These are phyloP conservation scores for Priocnemis perturbator DNA, from an alignment of 2,888 invertebrate genomes.

Conservation along the genomic window DNA sequence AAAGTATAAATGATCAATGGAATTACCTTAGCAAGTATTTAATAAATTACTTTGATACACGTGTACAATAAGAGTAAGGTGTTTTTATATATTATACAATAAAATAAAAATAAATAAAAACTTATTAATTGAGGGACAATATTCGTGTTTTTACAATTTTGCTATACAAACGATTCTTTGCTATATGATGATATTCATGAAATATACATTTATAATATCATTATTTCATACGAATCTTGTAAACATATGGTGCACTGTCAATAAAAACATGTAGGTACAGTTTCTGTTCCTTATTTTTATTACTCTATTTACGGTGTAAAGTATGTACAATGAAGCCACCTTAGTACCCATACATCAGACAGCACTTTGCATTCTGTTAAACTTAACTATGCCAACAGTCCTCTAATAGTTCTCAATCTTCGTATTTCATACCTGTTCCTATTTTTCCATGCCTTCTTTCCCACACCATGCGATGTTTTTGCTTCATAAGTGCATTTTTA, in stretches of 20 bases:
- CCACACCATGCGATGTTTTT: constrained; percentile 98
- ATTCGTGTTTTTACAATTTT: constrained; percentile 1
- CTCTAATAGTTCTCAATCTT: neutral
- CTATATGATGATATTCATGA: neutral
- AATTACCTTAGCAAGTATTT: constrained; percentile 57
- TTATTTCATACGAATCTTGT: neutral
- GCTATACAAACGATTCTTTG: neutral
- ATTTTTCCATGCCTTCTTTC: constrained; percentile 93
- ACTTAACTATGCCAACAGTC: neutral
- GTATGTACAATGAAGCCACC: too few species aligned
- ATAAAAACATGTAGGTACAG: neutral
- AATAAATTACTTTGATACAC: constrained; percentile 63
- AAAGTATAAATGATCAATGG: constrained; percentile 53
- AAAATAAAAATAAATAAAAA: constrained; percentile 26
- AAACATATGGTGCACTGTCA: too few species aligned
- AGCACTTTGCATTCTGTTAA: too few species aligned
- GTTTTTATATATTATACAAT: constrained; percentile 58
- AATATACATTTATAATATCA: neutral
- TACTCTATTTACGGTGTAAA: too few species aligned
- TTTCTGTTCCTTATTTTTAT: constrained; percentile 13
- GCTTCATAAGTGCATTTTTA: constrained; percentile 92
- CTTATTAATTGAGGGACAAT: neutral
- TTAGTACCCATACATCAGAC: too few species aligned
- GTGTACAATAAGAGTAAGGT: constrained; percentile 54
- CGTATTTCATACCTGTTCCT: constrained; percentile 80